A percentile compares a stretch with the other conserved stretches of the same genome.
These are phyloP conservation scores for Sparidentex hasta DNA, from an alignment of 2,797 vertebrate genomes.

Conservation along the genomic window DNA sequence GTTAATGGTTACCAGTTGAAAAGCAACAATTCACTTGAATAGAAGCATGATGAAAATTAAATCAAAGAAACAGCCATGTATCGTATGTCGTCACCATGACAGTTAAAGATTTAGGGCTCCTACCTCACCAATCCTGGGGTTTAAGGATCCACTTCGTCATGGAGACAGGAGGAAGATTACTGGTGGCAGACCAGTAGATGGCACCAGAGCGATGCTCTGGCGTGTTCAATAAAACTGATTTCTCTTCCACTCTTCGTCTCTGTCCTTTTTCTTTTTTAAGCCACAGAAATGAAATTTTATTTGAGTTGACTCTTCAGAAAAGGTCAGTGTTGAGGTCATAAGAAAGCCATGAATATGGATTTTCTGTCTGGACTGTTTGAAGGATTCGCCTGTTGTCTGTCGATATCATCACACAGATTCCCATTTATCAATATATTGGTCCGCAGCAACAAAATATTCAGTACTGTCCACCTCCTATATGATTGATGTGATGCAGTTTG, in stretches of 20 bases:
- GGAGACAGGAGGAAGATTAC: neutral
- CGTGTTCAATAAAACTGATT: neutral
- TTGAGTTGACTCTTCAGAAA: neutral
- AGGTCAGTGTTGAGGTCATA: too few relatives aligned
- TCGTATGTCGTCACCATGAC: neutral
- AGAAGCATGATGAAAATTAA: neutral
- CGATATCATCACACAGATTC: neutral
- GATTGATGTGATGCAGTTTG: neutral
- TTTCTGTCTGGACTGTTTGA: neutral
- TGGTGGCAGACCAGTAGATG: slow-evolving; percentile 40
- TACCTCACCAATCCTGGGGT: neutral
- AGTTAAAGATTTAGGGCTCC: too few relatives aligned
- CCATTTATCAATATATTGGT: neutral
- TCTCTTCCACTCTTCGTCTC: neutral
- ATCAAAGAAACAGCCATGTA: neutral
- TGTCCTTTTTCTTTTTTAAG: neutral
- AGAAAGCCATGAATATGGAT: neutral
- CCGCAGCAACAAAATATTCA: neutral
- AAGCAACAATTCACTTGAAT: neutral
- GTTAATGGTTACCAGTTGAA: neutral
- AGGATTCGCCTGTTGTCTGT: neutral
- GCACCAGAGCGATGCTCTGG: slow-evolving; percentile 24
- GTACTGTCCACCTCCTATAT: neutral
- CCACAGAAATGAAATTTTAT: neutral
- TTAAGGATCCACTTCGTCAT: neutral